These are phyloP conservation scores for Orchesella flavescens DNA, from an alignment of 2,888 invertebrate genomes.

Conservation along the genomic window DNA sequence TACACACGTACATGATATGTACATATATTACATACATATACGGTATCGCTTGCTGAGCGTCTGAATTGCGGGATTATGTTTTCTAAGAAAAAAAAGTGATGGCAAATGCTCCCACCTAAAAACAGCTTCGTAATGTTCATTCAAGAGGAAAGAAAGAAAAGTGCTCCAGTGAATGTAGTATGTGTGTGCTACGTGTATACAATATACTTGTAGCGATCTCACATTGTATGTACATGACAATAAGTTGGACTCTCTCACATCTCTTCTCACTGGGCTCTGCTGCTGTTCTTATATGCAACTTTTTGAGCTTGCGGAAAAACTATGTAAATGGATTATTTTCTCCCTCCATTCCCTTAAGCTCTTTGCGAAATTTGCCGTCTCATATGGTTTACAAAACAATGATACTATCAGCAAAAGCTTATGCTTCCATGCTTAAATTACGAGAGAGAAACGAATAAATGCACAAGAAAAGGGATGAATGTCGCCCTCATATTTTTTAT, in stretches of 20 bases:
- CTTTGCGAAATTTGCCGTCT: constrained; percentile 43
- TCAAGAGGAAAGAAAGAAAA: constrained; percentile 45
- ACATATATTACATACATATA: not conserved
- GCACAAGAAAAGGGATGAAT: no score
- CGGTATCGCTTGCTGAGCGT: not conserved
- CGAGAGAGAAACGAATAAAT: no score
- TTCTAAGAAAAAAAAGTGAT: constrained; percentile 23
- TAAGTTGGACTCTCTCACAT: no score
- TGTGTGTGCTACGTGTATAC: not conserved
- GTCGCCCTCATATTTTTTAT: no score
- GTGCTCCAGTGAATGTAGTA: not conserved
- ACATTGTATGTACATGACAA: no score
- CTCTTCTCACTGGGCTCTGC: not conserved
- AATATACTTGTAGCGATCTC: not conserved
- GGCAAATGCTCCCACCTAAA: constrained; percentile 42
- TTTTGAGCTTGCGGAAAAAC: constrained; percentile 21
- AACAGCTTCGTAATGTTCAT: constrained; percentile 46
- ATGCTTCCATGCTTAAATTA: not conserved
- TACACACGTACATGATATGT: not conserved
- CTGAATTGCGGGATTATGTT: constrained; percentile 43
- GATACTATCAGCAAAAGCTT: not conserved
- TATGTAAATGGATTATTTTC: constrained; percentile 52
- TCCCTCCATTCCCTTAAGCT: constrained; percentile 33
- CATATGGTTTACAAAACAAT: not conserved
- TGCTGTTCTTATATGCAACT: not conserved